These are phyloP conservation scores for Anthonomus grandis DNA, from an alignment of 1,140 invertebrate species.

Conservation along the genomic window DNA sequence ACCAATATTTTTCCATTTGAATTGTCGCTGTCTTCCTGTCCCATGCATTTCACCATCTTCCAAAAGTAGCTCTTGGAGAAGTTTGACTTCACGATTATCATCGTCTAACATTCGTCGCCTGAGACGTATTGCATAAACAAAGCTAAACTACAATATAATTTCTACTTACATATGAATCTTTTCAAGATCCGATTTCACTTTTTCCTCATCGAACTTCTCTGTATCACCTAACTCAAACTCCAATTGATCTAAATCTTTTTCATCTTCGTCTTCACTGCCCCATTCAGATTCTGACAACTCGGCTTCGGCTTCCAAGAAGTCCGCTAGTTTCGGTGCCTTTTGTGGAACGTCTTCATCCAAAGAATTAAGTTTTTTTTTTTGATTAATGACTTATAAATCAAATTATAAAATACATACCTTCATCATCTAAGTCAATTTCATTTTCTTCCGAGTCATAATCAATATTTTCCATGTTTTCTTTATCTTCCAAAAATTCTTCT, in stretches of 20 bases:
- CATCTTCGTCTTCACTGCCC: slow-evolving; percentile 76
- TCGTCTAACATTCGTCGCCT: slow-evolving; percentile 75
- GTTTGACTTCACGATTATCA: slow-evolving; percentile 72
- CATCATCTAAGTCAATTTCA: slow-evolving; percentile 53
- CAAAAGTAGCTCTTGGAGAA: slow-evolving; percentile 77
- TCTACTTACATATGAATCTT: slow-evolving; percentile 63
- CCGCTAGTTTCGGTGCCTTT: slow-evolving; percentile 52
- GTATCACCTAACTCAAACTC: slow-evolving; percentile 72
- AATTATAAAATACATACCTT: slow-evolving; percentile 6
- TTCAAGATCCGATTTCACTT: slow-evolving; percentile 63
- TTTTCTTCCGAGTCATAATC: slow-evolving; percentile 78
- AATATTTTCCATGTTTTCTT: slow-evolving; percentile 52
- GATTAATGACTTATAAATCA: too few species aligned
- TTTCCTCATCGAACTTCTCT: slow-evolving; percentile 69
- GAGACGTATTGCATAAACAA: slow-evolving; percentile 10
- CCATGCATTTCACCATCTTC: slow-evolving; percentile 85
- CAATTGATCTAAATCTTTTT: slow-evolving; percentile 66
- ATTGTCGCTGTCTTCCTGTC: slow-evolving; percentile 68
- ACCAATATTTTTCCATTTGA: slow-evolving; percentile 72
- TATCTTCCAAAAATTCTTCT: slow-evolving; percentile 45
- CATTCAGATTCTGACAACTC: slow-evolving; percentile 82
- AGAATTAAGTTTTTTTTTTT: too few species aligned
- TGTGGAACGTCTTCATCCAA: too few species aligned
- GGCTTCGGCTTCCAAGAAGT: slow-evolving; percentile 82
- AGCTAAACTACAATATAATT: not conserved